Percentiles rank a stretch among this genome's conserved stretches.
Evolutionary conservation across 2,113 vertebrate genomes (phyloP).

Genomic region (Hippolais icterina): DNA sequence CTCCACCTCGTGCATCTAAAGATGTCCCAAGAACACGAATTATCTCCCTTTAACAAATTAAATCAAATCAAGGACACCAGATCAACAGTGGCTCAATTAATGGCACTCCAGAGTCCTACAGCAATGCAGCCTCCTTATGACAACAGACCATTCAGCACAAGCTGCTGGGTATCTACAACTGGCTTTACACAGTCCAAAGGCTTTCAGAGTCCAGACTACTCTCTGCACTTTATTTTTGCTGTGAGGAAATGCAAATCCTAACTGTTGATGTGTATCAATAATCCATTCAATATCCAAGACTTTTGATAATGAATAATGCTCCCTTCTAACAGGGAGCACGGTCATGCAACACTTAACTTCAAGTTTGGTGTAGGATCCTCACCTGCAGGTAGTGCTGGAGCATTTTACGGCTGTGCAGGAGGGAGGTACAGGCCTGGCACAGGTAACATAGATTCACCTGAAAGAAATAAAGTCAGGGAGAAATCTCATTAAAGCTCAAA

Average conservation of each 20-base stretch:
- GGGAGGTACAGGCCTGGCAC: conserved; percentile 96
- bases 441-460: conserved; percentile 95
- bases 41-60: background rate
- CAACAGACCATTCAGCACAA: background rate
- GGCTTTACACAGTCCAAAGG: background rate
- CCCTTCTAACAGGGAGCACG: background rate
- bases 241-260: background rate
- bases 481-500: background rate
- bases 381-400: conserved; percentile 98
- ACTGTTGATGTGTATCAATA: background rate
- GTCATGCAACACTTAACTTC: background rate
- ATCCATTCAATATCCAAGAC: background rate
- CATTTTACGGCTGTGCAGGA: conserved; percentile 98
- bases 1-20: background rate
- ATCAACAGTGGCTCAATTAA: background rate
- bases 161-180: background rate
- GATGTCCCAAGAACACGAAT: background rate
- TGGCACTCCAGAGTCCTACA: background rate
- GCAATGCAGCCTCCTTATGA: background rate
- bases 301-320: background rate
- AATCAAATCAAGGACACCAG: background rate
- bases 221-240: background rate
- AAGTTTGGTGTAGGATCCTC: background rate
- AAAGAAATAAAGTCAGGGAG: background rate
- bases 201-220: background rate